Evolutionary conservation across 2,113 vertebrate species (phyloP).

Genomic region (Dasyornis broadbenti): DNA sequence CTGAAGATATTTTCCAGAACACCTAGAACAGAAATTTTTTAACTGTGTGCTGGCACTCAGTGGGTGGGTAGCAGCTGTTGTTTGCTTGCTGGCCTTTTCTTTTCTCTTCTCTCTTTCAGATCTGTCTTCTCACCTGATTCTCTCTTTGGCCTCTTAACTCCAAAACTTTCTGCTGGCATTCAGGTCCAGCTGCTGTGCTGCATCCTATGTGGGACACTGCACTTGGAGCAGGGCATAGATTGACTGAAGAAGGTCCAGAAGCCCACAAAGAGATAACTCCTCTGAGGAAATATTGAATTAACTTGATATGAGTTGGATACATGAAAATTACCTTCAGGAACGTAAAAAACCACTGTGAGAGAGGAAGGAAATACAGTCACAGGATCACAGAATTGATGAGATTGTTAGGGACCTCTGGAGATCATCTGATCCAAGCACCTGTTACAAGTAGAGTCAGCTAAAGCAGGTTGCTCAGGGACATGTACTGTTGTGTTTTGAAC

Average conservation of each 20-base stretch:
- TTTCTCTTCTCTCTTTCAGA: not conserved
- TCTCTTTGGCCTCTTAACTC: not conserved
- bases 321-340: not conserved
- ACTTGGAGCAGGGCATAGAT: not conserved
- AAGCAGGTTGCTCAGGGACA: not conserved
- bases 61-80: not conserved
- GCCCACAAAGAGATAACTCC: accelerated
- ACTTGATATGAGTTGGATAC: not conserved
- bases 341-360: not conserved
- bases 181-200: not conserved
- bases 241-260: not conserved
- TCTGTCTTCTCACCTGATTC: not conserved
- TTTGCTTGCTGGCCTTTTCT: not conserved
- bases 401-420: not conserved
- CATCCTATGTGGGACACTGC: not conserved
- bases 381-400: not conserved
- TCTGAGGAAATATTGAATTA: not conserved
- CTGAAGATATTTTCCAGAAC: not conserved
- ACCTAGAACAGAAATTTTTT: not conserved
- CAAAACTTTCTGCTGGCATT: not conserved
- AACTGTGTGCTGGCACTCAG: not conserved
- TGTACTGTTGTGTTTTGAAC: not conserved
- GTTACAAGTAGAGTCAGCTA: accelerated
- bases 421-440: not conserved
- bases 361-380: not conserved